Base-by-base conservation (phyloP, 2,113 vertebrate species). In the Sprattus sprattus region DNA sequence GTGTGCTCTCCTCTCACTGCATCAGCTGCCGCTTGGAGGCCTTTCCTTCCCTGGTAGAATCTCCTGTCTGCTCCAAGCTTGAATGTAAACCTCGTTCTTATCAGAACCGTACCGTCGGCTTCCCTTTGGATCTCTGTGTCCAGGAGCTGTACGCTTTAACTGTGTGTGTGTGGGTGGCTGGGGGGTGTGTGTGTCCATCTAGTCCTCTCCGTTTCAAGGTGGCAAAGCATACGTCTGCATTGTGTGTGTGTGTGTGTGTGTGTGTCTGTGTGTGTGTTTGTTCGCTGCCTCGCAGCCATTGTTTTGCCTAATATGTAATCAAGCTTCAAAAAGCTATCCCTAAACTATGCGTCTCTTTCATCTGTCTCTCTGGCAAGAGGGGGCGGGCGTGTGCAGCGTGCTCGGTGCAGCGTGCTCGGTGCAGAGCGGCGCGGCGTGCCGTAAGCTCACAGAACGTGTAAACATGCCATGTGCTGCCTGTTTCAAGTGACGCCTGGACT, bases 401-500 rank as follows among this genome's bases (percentile, higher is more conserved):
- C 39, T 39, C 39, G 39, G 39, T 39, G 39, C 2, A 2, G 39
- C 1, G 39, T n/a, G n/a, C n/a, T n/a, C 39, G 1, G 57, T 22
- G 25, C 1, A 18, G 11, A 54, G 13, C 15, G 52, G 6, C 9
- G 64, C n/a, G 1, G n/a, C 28, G 64, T 28, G 64, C 25, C 64
- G 47, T 71, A 83, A 80, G 82, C 75, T 75, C 25, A 45, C n/a
- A 32, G 81, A 85, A 82, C 45, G 20, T 50, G 52, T 64, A 82
- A 60, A 45, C 80, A 84, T 6, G n/a, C 46, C 54, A 67, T 32
- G 45, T 57, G 82, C 45, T 15, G 78, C 60, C 84, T 86, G 64
- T 20, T 87, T 83, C 82, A 83, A 85, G 84, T 47, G 83, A 84
- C 44, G 60, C 83, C 81, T 82, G 11, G 80, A 60, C 82, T 86